Evolutionary conservation across 53 echinoderm and acorn worm genomes (phyloP).

Genomic region (Echinarachnius parma): DNA sequence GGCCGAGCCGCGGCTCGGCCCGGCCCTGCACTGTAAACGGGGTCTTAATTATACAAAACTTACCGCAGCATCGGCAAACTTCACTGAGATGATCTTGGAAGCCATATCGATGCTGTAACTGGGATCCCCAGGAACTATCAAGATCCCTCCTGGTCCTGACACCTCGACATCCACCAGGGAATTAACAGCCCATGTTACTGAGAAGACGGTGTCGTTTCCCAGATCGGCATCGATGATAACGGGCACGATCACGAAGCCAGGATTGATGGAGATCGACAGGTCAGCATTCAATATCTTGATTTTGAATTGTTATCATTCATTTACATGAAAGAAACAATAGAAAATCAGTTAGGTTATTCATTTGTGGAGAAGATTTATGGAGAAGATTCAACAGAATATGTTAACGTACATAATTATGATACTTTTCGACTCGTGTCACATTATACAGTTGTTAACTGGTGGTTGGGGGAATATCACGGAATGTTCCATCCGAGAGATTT

Average conservation of each 20-base stretch:
- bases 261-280: background rate
- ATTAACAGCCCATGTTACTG: conserved; percentile 14
- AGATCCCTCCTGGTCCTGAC: conserved; percentile 20
- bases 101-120: conserved; percentile 5
- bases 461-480: too few species aligned
- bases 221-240: conserved; percentile 27
- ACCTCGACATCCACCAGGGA: conserved; percentile 2
- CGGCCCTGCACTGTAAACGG: too few species aligned
- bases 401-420: too few species aligned
- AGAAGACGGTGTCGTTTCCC: conserved; percentile 31
- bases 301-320: background rate
- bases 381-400: too few species aligned
- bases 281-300: conserved; percentile 22
- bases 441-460: too few species aligned
- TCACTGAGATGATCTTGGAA: conserved; percentile 13
- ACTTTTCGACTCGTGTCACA: too few species aligned
- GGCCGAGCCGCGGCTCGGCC: too few species aligned
- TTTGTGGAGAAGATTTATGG: too few species aligned
- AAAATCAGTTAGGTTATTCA: too few species aligned
- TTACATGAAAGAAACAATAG: too few species aligned
- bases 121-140: background rate
- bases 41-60: too few species aligned
- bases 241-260: conserved; percentile 1
- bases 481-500: too few species aligned
- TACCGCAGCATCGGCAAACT: conserved; percentile 14